Base-by-base conservation (phyloP, 2,888 invertebrate genomes). In the Drosophila recens region DNA sequence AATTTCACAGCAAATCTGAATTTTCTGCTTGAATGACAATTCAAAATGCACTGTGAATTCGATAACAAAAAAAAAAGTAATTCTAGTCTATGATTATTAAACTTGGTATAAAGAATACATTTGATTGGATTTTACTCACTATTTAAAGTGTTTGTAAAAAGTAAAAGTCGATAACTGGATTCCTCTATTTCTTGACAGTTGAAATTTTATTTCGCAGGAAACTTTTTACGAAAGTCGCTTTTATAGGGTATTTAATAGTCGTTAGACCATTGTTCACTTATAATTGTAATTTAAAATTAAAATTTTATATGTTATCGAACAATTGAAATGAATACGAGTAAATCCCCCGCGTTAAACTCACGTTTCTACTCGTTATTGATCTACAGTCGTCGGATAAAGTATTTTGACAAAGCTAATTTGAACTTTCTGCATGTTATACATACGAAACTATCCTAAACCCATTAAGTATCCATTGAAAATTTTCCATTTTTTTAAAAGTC, bases 11-110 rank as follows among this genome's bases (percentile, higher is more conserved):
- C 34, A 45, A 15, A 62, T 64, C 58, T 64, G 17, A 36, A 57
- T 43, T 68, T 73, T 76, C 58, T 62, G 79, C 54, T 69, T 69
- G 53, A 76, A 65, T 66, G 68, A 33, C 65, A 73, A 54, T 42
- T 67, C 53, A 23, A 49, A 75, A 58, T 42, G 48, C 51, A 45
- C 6, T 54, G 27, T 13, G 45, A 62, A 43, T 34, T 61, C 27
- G 42, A 40, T 58, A 9, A n/a, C n/a, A n/a, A 68, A 40, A 23
- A 20, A n/a, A 23, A 45, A 40, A 46, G 45, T 46, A 67, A 57
- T 27, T 38, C 27, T n/a, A 53, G 23, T 40, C 30, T 38, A 34
- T 34, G 20, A 51, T 51, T 3, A 34, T 20, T 34, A 36, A 20
- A 36, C 8, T 51, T 51, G n/a, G 17, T 1, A n/a, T 4, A 51